These are phyloP conservation scores for Cacatua alba DNA, from an alignment of 2,113 vertebrate genomes.

Conservation along the genomic window DNA sequence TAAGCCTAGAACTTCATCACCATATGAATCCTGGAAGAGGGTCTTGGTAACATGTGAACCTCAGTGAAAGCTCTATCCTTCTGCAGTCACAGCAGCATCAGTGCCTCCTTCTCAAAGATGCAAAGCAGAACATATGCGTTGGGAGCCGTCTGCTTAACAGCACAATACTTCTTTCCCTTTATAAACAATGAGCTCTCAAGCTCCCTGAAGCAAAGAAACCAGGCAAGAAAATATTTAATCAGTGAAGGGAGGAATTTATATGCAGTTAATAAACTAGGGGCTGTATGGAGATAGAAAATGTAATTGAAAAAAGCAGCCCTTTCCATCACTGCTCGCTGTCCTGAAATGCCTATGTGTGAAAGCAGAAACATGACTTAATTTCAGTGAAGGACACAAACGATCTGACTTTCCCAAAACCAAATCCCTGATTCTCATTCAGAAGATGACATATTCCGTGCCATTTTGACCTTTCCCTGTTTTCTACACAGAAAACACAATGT, in stretches of 20 bases:
- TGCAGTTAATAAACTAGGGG: not conserved
- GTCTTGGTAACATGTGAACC: not conserved
- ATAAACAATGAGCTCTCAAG: slow-evolving; percentile 8
- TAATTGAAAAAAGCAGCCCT: not conserved
- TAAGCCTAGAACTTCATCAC: not conserved
- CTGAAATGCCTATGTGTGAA: not conserved
- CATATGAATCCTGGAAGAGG: not conserved
- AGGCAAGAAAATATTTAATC: slow-evolving; percentile 5
- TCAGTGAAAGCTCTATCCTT: not conserved
- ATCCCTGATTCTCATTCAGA: not conserved
- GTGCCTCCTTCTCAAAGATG: not conserved
- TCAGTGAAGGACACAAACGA: not conserved
- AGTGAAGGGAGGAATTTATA: slow-evolving; percentile 9
- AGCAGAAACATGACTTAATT: not conserved
- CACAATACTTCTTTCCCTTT: not conserved
- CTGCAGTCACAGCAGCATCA: not conserved
- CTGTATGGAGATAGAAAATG: not conserved
- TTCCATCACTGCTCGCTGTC: not conserved
- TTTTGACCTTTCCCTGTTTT: not conserved
- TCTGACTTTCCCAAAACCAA: not conserved
- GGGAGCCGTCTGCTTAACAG: not conserved
- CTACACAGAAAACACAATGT: not conserved
- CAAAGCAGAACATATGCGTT: not conserved
- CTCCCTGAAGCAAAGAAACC: slow-evolving; percentile 53
- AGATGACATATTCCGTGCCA: not conserved